Conservation (phyloP, 2,797 vertebrate genomes). For the Megalops cyprinoides region DNA sequence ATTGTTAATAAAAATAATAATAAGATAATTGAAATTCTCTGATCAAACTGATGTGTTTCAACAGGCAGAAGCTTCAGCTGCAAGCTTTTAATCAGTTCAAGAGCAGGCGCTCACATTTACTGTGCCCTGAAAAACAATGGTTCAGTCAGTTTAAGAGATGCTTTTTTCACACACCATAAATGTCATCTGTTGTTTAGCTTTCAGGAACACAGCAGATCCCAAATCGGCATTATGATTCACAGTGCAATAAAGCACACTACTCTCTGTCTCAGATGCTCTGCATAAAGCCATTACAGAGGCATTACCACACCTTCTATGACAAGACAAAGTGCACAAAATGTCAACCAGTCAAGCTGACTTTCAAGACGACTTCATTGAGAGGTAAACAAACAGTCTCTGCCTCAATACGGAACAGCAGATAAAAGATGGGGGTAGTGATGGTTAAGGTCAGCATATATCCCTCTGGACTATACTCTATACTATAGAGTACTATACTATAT, state of each 20-base stretch:
- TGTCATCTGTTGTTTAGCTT: too few relatives aligned
- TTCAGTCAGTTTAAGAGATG: too few relatives aligned
- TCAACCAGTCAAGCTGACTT: neutral
- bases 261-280: neutral
- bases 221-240: neutral
- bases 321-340: conserved; percentile 5
- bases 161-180: too few relatives aligned
- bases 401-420: neutral
- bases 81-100: neutral
- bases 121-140: too few relatives aligned
- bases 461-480: neutral
- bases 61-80: neutral
- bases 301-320: neutral
- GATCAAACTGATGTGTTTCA: neutral
- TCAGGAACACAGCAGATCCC: neutral
- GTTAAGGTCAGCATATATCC: neutral
- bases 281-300: neutral
- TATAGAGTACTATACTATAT: too few relatives aligned
- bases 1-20: neutral
- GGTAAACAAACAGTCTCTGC: neutral
- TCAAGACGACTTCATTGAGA: neutral
- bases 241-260: neutral
- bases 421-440: neutral
- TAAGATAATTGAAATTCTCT: neutral
- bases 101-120: neutral